phyloP scores from a whole-genome alignment of 2,888 invertebrate genomes.

The Taphrorychus bicolor region DNA sequence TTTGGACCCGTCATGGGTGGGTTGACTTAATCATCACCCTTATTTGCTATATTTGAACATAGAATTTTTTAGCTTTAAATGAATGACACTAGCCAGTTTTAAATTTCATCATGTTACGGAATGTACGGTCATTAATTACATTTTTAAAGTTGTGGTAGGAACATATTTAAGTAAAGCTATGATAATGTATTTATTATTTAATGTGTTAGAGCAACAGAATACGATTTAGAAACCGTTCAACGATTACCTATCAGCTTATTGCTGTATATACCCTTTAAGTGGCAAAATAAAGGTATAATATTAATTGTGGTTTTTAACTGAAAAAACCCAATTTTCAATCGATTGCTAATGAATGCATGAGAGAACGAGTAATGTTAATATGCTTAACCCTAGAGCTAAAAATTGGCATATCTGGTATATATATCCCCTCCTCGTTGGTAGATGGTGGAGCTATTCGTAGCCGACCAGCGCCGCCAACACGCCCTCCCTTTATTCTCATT shows the following conservation, averaged over 20 bases:
- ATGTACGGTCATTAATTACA: neutral
- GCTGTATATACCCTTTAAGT: conserved; percentile 37
- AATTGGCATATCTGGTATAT: too few species aligned
- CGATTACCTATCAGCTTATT: conserved; percentile 34
- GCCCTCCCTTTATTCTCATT: too few species aligned
- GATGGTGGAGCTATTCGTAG: too few species aligned
- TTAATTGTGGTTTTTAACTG: neutral
- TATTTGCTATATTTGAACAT: neutral
- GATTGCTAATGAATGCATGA: too few species aligned
- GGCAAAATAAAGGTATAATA: conserved; percentile 15
- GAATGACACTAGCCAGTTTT: conserved; percentile 1
- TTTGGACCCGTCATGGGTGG: neutral
- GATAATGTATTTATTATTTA: conserved; percentile 5
- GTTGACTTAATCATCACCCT: neutral
- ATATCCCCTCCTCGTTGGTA: too few species aligned
- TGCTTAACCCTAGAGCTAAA: too few species aligned
- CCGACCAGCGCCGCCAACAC: too few species aligned
- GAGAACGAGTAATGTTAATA: too few species aligned
- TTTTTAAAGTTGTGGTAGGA: neutral
- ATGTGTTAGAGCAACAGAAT: conserved; percentile 25
- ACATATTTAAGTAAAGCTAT: neutral
- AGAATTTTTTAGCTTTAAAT: neutral
- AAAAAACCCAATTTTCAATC: too few species aligned
- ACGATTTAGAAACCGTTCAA: conserved; percentile 34
- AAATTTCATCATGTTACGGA: neutral